Evolutionary conservation across 2,797 vertebrate genomes (phyloP).

Genomic region (Moxostoma hubbsi): DNA sequence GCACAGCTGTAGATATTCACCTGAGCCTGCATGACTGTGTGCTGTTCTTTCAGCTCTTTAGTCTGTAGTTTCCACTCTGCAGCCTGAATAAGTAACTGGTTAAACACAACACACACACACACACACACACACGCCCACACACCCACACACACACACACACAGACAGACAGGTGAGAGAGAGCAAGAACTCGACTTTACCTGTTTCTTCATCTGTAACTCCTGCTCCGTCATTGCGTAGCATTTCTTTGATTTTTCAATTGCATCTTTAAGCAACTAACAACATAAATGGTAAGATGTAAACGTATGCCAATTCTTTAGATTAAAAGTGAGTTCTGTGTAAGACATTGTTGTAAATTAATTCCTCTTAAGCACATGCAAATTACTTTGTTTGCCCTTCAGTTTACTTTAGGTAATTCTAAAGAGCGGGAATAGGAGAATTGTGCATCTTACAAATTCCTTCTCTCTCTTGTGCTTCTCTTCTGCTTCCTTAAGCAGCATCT

Average conservation of each 20-base stretch:
- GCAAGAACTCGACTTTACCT: constrained; percentile 67
- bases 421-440: not conserved
- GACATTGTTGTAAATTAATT: not conserved
- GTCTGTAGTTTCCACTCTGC: constrained; percentile 97
- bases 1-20: constrained; percentile 77
- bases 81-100: constrained; percentile 94
- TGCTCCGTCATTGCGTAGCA: constrained; percentile 77
- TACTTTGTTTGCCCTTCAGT: constrained; percentile 1
- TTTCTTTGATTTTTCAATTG: constrained; percentile 83
- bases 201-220: constrained; percentile 79
- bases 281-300: constrained; percentile 71
- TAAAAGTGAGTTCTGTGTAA: not conserved
- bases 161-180: constrained; percentile 39
- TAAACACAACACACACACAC: constrained; percentile 63
- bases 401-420: constrained; percentile 20
- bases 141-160: constrained; percentile 6
- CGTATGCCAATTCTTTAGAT: not conserved
- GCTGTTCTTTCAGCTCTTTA: constrained; percentile 92
- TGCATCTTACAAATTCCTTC: constrained; percentile 90
- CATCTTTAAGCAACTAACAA: constrained; percentile 78
- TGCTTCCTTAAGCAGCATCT: constrained; percentile 85
- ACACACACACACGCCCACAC: constrained; percentile 3
- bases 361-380: constrained; percentile 17
- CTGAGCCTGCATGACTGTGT: constrained; percentile 92
- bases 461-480: constrained; percentile 89